Evolutionary conservation across 2,113 vertebrate species (phyloP).

Genomic region (Podocnemis expansa): DNA sequence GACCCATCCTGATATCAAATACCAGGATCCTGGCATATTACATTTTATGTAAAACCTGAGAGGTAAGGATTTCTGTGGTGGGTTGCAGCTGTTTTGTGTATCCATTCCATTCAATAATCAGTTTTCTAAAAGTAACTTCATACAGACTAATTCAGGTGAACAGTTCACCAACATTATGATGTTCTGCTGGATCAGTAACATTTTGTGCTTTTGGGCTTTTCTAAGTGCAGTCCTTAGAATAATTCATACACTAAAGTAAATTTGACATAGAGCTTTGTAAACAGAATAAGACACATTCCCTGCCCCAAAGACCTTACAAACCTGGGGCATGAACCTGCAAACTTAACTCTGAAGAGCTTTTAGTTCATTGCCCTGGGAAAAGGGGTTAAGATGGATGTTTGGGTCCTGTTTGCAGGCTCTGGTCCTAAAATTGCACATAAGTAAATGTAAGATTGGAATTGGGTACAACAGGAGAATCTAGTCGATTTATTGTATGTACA

Average conservation of each 20-base stretch:
- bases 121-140: constrained; percentile 49
- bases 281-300: neutral
- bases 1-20: constrained; percentile 22
- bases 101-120: constrained; percentile 67
- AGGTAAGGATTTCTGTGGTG: constrained; percentile 61
- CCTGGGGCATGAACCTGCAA: constrained; percentile 29
- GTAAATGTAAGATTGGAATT: constrained; percentile 13
- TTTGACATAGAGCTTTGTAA: constrained; percentile 39
- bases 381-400: neutral
- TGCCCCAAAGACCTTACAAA: constrained; percentile 32
- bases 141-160: constrained; percentile 66
- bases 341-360: neutral
- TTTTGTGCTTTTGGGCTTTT: constrained; percentile 22
- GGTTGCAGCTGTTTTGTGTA: constrained; percentile 58
- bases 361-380: neutral
- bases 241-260: constrained; percentile 42
- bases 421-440: constrained; percentile 43
- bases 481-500: constrained; percentile 63
- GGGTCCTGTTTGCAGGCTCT: neutral
- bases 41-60: constrained; percentile 61
- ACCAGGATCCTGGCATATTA: constrained; percentile 46
- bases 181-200: constrained; percentile 52
- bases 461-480: constrained; percentile 57
- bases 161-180: constrained; percentile 63
- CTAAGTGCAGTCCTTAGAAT: constrained; percentile 29